Conservation (phyloP, 2,113 vertebrate genomes). For the Microcebus jonahi region DNA sequence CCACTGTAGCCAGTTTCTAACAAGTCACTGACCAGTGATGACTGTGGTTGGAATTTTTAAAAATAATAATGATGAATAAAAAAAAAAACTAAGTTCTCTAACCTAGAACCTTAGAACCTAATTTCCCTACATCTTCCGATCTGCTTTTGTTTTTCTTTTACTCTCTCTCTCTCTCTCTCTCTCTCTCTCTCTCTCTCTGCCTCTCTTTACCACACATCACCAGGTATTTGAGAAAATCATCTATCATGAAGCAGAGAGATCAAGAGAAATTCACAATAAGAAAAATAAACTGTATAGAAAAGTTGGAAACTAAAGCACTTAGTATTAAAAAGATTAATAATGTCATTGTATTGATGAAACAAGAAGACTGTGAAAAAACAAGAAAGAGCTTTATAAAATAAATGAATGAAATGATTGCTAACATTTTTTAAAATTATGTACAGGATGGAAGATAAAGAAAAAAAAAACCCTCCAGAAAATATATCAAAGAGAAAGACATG, state of each 20-base stretch:
- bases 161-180: not conserved
- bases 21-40: not conserved
- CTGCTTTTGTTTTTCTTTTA: not conserved
- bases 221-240: conserved; percentile 11
- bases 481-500: not conserved
- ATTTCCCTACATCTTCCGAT: not conserved
- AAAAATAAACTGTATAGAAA: not conserved
- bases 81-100: not conserved
- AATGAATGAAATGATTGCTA: not conserved
- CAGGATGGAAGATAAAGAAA: not conserved
- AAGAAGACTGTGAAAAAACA: not conserved
- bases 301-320: not conserved
- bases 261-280: not conserved
- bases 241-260: not conserved
- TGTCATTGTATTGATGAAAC: not conserved
- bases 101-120: not conserved
- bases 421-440: not conserved
- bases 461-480: not conserved
- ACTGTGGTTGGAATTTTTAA: not conserved
- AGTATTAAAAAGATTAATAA: not conserved
- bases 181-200: not conserved
- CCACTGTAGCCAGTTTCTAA: not conserved
- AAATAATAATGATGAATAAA: not conserved
- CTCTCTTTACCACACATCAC: not conserved
- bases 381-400: conserved; percentile 9